Evolutionary conservation across 1,140 invertebrate genomes (phyloP).

Genomic region (Odontomachus brunneus): DNA sequence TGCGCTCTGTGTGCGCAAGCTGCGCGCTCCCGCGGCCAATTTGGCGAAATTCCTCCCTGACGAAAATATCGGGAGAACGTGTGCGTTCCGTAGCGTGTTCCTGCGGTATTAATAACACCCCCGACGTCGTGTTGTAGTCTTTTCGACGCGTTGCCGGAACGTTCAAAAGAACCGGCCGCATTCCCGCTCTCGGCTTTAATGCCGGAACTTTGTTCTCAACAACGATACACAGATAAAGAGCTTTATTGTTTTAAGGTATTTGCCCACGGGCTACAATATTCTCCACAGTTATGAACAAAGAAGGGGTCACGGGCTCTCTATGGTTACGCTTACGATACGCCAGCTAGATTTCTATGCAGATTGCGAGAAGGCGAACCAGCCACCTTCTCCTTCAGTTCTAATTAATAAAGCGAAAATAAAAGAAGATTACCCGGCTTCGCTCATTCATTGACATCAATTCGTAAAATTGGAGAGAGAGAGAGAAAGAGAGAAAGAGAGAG

Average conservation of each 20-base stretch:
- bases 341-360: constrained; percentile 17
- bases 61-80: no score
- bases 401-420: no score
- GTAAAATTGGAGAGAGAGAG: no score
- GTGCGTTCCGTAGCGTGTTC: no score
- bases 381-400: not conserved
- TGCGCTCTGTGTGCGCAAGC: no score
- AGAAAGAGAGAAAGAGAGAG: not conserved
- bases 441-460: no score
- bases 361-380: not conserved
- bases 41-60: no score
- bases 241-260: constrained; percentile 48
- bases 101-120: no score
- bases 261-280: constrained; percentile 36
- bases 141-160: not conserved
- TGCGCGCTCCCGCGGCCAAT: no score
- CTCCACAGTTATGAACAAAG: constrained; percentile 14
- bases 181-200: constrained; percentile 13
- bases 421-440: no score
- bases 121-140: not conserved
- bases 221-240: constrained; percentile 24
- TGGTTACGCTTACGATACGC: constrained; percentile 31
- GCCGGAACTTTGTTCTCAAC: constrained; percentile 31
- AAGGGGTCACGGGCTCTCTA: constrained; percentile 1
- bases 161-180: constrained; percentile 3